phyloP scores from a whole-genome alignment of 2,888 invertebrate genomes.

The Hedychridium roseum region DNA sequence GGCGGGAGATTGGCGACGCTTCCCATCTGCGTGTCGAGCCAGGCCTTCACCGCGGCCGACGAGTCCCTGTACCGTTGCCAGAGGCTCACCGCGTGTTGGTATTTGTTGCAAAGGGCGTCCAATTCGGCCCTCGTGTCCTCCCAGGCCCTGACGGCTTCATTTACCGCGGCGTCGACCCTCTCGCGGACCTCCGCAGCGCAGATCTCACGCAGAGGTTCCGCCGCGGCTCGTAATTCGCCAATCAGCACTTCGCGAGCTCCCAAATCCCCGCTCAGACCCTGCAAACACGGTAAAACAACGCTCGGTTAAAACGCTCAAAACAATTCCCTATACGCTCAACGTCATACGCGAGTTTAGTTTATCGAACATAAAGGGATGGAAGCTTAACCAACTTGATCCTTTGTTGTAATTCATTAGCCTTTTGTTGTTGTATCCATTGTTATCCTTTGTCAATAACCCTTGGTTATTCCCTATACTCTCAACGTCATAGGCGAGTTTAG shows the following conservation, averaged over 20 bases:
- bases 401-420: no score
- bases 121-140: slow-evolving; percentile 81
- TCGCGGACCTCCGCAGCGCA: slow-evolving; percentile 77
- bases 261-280: slow-evolving; percentile 82
- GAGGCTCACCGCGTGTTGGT: slow-evolving; percentile 82
- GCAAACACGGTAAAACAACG: slow-evolving; percentile 28
- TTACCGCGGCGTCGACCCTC: slow-evolving; percentile 77
- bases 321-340: no score
- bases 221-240: slow-evolving; percentile 74
- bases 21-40: slow-evolving; percentile 80
- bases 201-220: slow-evolving; percentile 76
- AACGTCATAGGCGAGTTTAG: no score
- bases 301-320: no score
- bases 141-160: slow-evolving; percentile 82
- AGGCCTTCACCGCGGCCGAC: slow-evolving; percentile 77
- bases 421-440: no score
- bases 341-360: no score
- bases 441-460: no score
- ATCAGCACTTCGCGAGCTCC: slow-evolving; percentile 78
- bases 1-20: slow-evolving; percentile 76
- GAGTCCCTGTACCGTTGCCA: slow-evolving; percentile 85
- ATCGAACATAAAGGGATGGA: no score
- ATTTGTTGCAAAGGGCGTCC: slow-evolving; percentile 78
- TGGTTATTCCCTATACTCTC: no score
- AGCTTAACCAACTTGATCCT: no score